Evolutionary conservation across 1,140 invertebrate genomes (phyloP), one percentile per base, ranked within the genome.

Genomic region (Lucilia sericata): DNA sequence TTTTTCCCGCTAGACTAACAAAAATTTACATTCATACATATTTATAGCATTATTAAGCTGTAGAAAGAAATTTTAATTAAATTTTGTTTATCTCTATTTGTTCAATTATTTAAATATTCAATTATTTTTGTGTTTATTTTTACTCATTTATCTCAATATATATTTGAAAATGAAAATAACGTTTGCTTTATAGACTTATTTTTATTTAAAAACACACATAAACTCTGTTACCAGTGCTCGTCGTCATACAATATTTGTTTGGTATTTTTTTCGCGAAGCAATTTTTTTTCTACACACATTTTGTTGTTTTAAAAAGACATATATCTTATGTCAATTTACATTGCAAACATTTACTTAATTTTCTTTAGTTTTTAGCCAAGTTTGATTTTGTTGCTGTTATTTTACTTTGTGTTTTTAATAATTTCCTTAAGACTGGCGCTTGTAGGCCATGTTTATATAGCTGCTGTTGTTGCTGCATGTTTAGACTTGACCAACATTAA

Each of bases 401-500:
- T 78, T 36, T 14, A 36, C 74, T 78, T 25, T 51, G 36, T 80
- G n/a, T 49, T 51, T 49, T 80, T 80, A 80, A 80, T 49, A 49
- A 80, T 49, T 80, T 80, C 76, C 76, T 51, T 80, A n/a, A 49
- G 76, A 80, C 47, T 47, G 76, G 76, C 76, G 76, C 76, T 80
- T 80, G 47, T 80, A 80, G 76, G 76, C 76, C 76, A 80, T 80
- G 47, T 80, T 80, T 80, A 49, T 51, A 42, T 80, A 30, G 25
- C 25, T 80, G 13, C 10, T 36, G 75, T 5, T 42, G 42, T 10
- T 42, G 42, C 42, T 78, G 25, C 76, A 80, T 80, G 76, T 80
- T 80, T 80, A 80, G 76, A 80, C 76, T 80, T 80, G 76, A 80
- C 76, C 76, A 80, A 80, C 76, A 80, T 80, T 80, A 80, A 80